Evolutionary conservation across 2,888 invertebrate species (phyloP), one percentile per base, ranked within the genome.

Genomic region (Saturnia pavonia): DNA sequence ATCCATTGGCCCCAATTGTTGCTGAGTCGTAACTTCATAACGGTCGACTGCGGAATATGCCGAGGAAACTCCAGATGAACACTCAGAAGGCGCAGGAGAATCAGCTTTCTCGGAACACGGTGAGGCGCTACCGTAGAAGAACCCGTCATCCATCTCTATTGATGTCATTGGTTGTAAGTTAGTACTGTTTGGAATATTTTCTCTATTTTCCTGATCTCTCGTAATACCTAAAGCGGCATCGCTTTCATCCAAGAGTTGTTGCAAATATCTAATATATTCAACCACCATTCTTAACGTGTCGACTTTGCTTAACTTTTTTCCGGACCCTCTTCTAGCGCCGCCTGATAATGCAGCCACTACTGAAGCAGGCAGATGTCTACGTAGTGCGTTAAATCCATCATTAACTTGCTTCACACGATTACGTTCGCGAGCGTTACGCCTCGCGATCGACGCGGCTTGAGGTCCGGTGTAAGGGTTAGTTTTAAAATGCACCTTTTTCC

Each of bases 371-470:
- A 98, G 96, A 90, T 98, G 98, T 80, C 97, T 97, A 60, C 98
- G 95, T 14, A 98, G 94, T 66, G 97, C 97, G 70, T 97, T 97
- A 87, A 98, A 98, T 74, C 98, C 98, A 87, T 98, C 97, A 92
- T 98, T 98, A 85, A 98, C 98, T 95, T 98, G 98, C 89, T 98
- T 98, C 73, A 99, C 99, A 76, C 99, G 96, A 88, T 99, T 99
- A 76, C 99, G 95, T 91, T 99, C 99, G 19, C 99, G 95, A 27
- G 99, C 99, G 91, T 99, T 99, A 78, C 99, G 95, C 71, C 98
- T 94, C 0, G 97, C 98, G 63, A 98, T 98, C 2, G 98, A 97
- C 9, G 96, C 97, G 74, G 97, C 96, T 83, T 97, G 97, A 77
- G 97, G 96, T 77, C 95, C 95, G 0, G 96, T 93, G 80, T 93